These are phyloP conservation scores for Lumbricus terrestris DNA, from an alignment of 2,888 invertebrate genomes.

Conservation along the genomic window DNA sequence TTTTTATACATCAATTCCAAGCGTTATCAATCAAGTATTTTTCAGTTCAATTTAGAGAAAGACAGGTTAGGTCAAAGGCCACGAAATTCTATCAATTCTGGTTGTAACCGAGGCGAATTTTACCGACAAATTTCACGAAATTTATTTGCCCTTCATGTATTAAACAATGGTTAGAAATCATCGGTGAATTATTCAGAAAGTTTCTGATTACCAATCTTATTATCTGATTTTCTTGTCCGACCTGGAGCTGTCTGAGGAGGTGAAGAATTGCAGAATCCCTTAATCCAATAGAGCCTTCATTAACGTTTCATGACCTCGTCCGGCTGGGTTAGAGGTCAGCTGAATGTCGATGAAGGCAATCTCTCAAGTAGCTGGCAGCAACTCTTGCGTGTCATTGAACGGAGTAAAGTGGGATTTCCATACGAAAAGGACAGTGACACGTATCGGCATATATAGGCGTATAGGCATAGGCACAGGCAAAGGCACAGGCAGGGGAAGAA, in stretches of 20 bases:
- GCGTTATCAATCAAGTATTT: neutral
- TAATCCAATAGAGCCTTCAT: neutral
- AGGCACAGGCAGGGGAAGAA: neutral
- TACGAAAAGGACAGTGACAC: neutral
- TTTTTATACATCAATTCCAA: neutral
- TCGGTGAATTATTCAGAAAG: neutral
- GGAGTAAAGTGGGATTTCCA: neutral
- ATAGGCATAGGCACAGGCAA: too few species aligned
- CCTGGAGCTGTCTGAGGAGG: neutral
- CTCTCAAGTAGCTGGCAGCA: neutral
- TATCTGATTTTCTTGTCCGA: neutral
- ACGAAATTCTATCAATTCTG: neutral
- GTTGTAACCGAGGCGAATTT: neutral
- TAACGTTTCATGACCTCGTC: neutral
- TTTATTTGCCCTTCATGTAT: neutral
- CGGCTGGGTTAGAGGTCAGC: neutral
- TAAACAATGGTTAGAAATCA: neutral
- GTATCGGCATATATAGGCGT: too few species aligned
- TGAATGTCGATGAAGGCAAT: neutral
- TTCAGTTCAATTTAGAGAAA: neutral
- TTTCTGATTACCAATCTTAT: neutral
- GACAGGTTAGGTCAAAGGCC: neutral
- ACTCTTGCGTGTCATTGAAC: neutral
- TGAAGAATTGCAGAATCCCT: neutral
- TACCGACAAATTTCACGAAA: neutral